Evolutionary conservation across 1,140 invertebrate genomes (phyloP).

Genomic region (Oryctes rhinoceros): DNA sequence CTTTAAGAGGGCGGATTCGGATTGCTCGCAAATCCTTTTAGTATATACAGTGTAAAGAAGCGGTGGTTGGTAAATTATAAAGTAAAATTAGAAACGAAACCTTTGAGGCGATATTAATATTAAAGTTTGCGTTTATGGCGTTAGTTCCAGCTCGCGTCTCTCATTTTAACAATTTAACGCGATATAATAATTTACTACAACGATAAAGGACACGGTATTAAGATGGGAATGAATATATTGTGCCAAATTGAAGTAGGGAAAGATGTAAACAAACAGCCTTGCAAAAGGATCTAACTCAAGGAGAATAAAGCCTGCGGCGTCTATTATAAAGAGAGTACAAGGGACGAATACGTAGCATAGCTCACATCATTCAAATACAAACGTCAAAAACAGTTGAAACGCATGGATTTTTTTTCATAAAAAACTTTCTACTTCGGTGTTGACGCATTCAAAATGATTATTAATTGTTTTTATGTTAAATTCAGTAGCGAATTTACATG

Average conservation of each 20-base stretch:
- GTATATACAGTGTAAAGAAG: conserved; percentile 14
- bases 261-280: neutral
- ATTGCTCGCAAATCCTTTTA: conserved; percentile 21
- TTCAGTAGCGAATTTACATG: too few species aligned
- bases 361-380: too few species aligned
- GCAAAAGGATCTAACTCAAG: too few species aligned
- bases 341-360: too few species aligned
- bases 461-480: too few species aligned
- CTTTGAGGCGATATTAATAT: conserved; percentile 17
- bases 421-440: too few species aligned
- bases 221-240: neutral
- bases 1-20: conserved; percentile 1
- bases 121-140: neutral
- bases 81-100: conserved; percentile 14
- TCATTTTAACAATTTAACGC: conserved; percentile 7
- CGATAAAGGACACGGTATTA: neutral
- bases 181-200: conserved; percentile 12
- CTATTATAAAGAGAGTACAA: too few species aligned
- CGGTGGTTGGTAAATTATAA: conserved; percentile 25
- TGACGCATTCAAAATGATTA: too few species aligned
- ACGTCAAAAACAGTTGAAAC: too few species aligned
- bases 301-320: too few species aligned
- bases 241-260: neutral
- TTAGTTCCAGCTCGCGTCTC: neutral
- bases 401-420: too few species aligned